A percentile compares a stretch with the other conserved stretches of the same genome.
These are phyloP conservation scores for Hemicrepidius hirtus DNA, from an alignment of 2,888 invertebrate genomes.

Conservation along the genomic window DNA sequence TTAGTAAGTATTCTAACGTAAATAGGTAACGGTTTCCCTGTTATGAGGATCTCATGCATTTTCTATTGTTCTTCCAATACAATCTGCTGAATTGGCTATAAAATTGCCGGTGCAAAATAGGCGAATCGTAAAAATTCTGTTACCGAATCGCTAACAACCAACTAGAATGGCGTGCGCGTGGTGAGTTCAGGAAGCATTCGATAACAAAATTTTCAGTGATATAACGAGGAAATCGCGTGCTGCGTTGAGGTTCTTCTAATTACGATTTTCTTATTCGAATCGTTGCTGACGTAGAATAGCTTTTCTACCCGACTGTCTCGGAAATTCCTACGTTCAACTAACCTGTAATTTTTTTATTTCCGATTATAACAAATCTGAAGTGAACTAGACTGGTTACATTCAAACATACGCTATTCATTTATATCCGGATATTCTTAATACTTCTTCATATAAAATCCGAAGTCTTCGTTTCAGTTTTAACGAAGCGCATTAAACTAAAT, in stretches of 20 bases:
- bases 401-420: neutral
- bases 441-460: slow-evolving; percentile 35
- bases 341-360: neutral
- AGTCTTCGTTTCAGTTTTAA: slow-evolving; percentile 50
- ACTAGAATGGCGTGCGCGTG: slow-evolving; percentile 10
- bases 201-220: slow-evolving; percentile 38
- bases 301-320: slow-evolving; percentile 11
- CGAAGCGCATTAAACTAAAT: slow-evolving; percentile 55
- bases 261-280: slow-evolving; percentile 29
- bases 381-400: neutral
- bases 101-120: slow-evolving; percentile 30
- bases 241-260: slow-evolving; percentile 22
- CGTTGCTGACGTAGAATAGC: slow-evolving; percentile 19
- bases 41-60: slow-evolving; percentile 35
- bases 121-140: slow-evolving; percentile 36
- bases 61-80: slow-evolving; percentile 37
- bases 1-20: slow-evolving; percentile 62
- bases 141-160: slow-evolving; percentile 24
- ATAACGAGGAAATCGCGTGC: slow-evolving; percentile 38
- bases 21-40: neutral
- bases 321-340: neutral
- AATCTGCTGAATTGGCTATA: slow-evolving; percentile 39
- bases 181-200: slow-evolving; percentile 15
- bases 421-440: slow-evolving; percentile 2
- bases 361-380: slow-evolving; percentile 1